Evolutionary conservation across 2,888 invertebrate species (phyloP).

Genomic region (Noctua comes): DNA sequence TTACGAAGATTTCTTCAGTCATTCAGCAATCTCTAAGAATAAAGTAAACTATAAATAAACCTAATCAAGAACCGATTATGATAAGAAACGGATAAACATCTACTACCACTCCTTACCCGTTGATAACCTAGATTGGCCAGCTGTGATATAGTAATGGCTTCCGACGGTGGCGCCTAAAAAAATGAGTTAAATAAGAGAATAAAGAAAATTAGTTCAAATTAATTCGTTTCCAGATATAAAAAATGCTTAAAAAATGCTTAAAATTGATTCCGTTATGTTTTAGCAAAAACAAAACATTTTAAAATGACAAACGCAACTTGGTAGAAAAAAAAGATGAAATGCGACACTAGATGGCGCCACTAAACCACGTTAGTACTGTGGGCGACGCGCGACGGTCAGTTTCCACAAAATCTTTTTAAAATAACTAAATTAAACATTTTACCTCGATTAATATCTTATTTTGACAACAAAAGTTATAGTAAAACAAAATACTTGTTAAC

Average conservation of each 20-base stretch:
- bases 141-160: neutral
- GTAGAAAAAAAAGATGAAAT: too few relatives aligned
- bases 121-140: conserved; percentile 17
- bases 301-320: neutral
- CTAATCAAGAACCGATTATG: conserved; percentile 9
- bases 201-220: neutral
- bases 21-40: neutral
- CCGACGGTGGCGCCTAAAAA: neutral
- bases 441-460: fast-evolving
- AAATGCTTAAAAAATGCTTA: too few relatives aligned
- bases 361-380: too few relatives aligned
- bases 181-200: neutral
- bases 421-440: neutral
- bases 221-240: neutral
- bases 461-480: neutral
- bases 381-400: neutral
- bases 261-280: too few relatives aligned
- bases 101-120: conserved; percentile 7
- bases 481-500: neutral
- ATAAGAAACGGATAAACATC: conserved; percentile 31
- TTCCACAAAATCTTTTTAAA: neutral
- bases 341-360: conserved; percentile 33
- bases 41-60: conserved; percentile 10
- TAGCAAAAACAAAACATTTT: too few relatives aligned
- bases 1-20: neutral